Evolutionary conservation across 2,888 invertebrate species (phyloP).

Genomic region (Anodontia alba): DNA sequence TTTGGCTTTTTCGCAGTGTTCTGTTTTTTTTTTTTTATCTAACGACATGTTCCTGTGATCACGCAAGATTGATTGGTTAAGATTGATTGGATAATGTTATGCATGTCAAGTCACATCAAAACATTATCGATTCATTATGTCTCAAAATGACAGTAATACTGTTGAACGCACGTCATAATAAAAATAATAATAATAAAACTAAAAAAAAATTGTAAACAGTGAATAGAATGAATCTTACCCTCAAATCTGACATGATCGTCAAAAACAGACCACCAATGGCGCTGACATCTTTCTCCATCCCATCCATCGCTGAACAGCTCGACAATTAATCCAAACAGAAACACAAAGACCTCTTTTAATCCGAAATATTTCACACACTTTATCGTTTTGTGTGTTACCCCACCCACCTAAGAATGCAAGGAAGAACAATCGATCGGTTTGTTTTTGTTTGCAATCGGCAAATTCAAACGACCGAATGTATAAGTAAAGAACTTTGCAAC

Average conservation of each 20-base stretch:
- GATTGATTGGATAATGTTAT: too few relatives aligned
- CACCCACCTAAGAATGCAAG: constrained; percentile 2
- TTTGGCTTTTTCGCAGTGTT: too few relatives aligned
- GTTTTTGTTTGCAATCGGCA: neutral
- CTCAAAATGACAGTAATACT: too few relatives aligned
- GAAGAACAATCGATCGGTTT: constrained; percentile 20
- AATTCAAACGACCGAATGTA: neutral
- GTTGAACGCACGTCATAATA: too few relatives aligned
- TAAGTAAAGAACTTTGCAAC: neutral
- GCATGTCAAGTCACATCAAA: too few relatives aligned
- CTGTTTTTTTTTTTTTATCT: too few relatives aligned
- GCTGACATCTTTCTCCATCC: constrained; percentile 83
- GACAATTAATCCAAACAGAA: constrained; percentile 15
- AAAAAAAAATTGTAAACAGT: too few relatives aligned
- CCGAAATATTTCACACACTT: neutral
- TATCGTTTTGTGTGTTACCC: constrained; percentile 13
- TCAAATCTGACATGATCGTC: constrained; percentile 98
- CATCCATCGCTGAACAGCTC: constrained; percentile 66
- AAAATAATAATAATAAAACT: too few relatives aligned
- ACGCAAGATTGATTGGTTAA: too few relatives aligned
- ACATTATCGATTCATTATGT: too few relatives aligned
- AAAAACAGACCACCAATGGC: constrained; percentile 97
- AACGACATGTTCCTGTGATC: too few relatives aligned
- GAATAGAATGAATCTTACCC: constrained; percentile 90
- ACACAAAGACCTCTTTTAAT: neutral